phyloP scores from a whole-genome alignment of 2,113 vertebrate genomes.

The Tursiops truncatus region DNA sequence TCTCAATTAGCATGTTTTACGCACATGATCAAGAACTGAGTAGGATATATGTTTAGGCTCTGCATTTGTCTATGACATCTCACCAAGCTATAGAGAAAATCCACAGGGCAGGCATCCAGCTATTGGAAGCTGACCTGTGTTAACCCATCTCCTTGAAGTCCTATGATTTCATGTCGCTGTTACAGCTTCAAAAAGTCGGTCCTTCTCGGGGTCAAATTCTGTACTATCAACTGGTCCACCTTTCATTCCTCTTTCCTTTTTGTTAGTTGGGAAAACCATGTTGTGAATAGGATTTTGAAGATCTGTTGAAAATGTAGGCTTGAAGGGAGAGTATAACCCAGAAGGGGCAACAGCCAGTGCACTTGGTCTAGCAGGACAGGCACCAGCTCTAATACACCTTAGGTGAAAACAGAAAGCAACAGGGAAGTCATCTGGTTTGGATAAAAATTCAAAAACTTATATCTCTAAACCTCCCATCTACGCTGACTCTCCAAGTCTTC shows the following conservation, averaged over 20 bases:
- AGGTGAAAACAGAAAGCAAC: neutral
- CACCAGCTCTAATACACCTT: neutral
- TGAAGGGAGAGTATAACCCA: neutral
- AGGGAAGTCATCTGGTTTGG: neutral
- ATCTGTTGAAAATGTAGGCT: neutral
- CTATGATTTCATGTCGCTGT: neutral
- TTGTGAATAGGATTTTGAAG: neutral
- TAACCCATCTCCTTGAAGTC: neutral
- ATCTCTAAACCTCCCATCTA: neutral
- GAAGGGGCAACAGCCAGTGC: fast-evolving
- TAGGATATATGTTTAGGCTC: neutral
- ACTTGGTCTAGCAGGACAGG: neutral
- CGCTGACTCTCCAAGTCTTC: neutral
- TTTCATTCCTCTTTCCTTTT: neutral
- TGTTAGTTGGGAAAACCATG: neutral
- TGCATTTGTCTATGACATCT: neutral
- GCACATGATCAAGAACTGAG: neutral
- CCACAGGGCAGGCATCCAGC: neutral
- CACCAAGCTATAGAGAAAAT: neutral
- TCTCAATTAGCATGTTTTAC: neutral
- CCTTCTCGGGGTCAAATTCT: neutral
- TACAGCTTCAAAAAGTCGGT: neutral
- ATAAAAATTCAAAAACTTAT: neutral
- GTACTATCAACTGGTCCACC: no score
- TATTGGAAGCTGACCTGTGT: neutral